Evolutionary conservation across 92 coral and sea anemone species (phyloP).

Genomic region (Virgularia gustaviana): DNA sequence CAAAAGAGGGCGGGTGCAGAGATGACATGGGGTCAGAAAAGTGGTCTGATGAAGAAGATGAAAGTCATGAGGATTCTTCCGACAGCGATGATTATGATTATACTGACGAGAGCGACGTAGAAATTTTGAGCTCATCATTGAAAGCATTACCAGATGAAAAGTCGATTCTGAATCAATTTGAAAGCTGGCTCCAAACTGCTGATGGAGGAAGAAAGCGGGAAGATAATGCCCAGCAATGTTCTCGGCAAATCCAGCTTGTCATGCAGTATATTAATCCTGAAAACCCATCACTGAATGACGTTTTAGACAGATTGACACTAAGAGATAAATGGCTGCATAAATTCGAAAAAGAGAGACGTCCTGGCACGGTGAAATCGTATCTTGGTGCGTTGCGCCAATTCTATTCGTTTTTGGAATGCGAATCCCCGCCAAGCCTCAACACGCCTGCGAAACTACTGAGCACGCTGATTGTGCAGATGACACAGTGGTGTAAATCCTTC

Average conservation of each 20-base stretch:
- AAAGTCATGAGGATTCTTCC: too few species aligned
- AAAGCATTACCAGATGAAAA: slow-evolving; percentile 28
- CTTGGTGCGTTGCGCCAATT: slow-evolving; percentile 33
- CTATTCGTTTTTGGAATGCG: neutral
- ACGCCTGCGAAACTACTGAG: neutral
- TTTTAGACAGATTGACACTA: slow-evolving; percentile 24
- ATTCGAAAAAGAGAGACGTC: slow-evolving; percentile 41
- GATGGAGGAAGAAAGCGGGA: neutral
- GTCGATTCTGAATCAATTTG: neutral
- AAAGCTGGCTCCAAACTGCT: neutral
- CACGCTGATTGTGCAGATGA: neutral
- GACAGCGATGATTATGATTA: slow-evolving; percentile 38
- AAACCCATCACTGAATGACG: neutral
- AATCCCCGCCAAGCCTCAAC: neutral
- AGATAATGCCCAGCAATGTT: neutral
- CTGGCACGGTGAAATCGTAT: slow-evolving; percentile 52
- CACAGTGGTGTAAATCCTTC: slow-evolving; percentile 2
- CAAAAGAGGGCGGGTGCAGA: too few species aligned
- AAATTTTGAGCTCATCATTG: slow-evolving; percentile 35
- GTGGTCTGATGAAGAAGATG: too few species aligned
- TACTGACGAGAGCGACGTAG: slow-evolving; percentile 31
- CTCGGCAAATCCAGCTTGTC: neutral
- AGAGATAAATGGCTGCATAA: slow-evolving; percentile 44
- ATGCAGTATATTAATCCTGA: neutral
- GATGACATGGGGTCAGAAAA: too few species aligned